phyloP scores from a whole-genome alignment of 2,888 invertebrate genomes.

The Seira ritae region DNA sequence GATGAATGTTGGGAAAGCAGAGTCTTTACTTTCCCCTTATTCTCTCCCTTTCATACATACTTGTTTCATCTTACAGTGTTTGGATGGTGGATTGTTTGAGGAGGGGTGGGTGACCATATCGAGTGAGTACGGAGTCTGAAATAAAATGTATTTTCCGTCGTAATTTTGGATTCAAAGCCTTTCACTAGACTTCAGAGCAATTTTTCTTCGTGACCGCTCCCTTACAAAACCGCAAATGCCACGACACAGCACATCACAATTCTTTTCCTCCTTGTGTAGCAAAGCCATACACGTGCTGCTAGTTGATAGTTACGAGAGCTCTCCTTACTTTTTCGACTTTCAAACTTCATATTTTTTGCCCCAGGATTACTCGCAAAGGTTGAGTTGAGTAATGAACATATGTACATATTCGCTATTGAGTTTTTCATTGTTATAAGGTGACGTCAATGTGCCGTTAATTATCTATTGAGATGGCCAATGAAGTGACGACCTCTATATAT shows the following conservation, averaged over 20 bases:
- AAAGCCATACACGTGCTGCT: background rate
- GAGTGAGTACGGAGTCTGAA: background rate
- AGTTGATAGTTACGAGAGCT: background rate
- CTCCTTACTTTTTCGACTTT: background rate
- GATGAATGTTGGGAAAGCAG: constrained; percentile 20
- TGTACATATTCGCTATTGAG: background rate
- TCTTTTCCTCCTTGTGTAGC: constrained; percentile 12
- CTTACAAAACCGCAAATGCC: constrained; percentile 55
- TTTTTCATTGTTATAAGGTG: constrained; percentile 12
- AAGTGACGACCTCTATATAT: background rate
- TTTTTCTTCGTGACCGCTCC: constrained; percentile 59
- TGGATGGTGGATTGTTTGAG: constrained; percentile 2
- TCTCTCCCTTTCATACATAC: constrained; percentile 20
- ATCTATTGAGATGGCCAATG: constrained; percentile 24
- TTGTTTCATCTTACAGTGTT: background rate
- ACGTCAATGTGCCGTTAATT: constrained; percentile 41
- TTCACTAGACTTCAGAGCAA: constrained; percentile 53
- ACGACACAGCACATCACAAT: constrained; percentile 46
- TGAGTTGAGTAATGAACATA: background rate
- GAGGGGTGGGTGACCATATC: background rate
- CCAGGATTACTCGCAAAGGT: constrained; percentile 47
- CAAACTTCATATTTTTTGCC: constrained; percentile 12
- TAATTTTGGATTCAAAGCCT: constrained; percentile 57
- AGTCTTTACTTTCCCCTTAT: constrained; percentile 14
- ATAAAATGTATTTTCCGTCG: background rate